Percentiles rank a stretch among this genome's conserved stretches.
Conservation (phyloP, 2,797 vertebrate species). For the Anguilla megastoma region DNA sequence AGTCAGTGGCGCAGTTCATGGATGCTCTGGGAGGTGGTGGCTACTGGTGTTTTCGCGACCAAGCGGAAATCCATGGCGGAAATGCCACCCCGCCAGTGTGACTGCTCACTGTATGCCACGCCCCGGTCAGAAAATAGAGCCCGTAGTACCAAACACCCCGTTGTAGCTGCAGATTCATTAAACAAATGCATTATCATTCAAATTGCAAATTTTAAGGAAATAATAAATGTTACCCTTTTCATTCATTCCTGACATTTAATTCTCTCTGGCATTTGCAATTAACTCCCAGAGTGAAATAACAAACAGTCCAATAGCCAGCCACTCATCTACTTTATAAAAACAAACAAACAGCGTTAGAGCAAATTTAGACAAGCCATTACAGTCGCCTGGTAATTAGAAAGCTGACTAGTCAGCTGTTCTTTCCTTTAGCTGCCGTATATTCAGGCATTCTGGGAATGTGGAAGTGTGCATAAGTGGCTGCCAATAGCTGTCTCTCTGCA, state of each 20-base stretch:
- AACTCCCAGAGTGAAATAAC: background rate
- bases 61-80: no score
- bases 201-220: background rate
- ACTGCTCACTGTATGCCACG: no score
- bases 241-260: conserved; percentile 1
- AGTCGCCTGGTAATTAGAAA: background rate
- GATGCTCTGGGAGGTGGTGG: no score
- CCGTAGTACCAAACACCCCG: background rate
- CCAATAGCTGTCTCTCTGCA: background rate
- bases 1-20: no score
- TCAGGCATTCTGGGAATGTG: background rate
- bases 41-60: no score
- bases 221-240: background rate
- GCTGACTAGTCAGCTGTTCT: background rate
- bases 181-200: background rate
- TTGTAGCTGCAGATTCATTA: background rate
- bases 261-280: background rate
- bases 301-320: background rate
- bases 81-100: no score
- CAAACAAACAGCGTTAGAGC: background rate
- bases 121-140: background rate
- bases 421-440: background rate
- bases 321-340: background rate
- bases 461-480: background rate
- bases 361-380: background rate